phyloP scores from a whole-genome alignment of 2,113 vertebrate genomes.

The Orthonyx spaldingii region DNA sequence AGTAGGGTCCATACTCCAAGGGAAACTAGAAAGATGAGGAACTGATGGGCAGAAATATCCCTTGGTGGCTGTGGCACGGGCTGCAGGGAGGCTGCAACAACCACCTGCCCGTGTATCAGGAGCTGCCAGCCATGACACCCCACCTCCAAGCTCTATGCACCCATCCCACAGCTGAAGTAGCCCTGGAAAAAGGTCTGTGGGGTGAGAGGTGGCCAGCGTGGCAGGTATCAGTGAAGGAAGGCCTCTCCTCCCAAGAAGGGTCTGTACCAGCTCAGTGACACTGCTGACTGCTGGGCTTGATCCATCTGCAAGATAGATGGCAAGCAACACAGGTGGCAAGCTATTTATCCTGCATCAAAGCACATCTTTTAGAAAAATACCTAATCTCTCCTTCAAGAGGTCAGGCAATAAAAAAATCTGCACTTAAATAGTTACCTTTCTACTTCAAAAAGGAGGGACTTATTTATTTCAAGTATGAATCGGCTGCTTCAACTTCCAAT shows the following conservation, averaged over 20 bases:
- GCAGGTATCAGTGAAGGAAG: background rate
- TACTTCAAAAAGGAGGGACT: background rate
- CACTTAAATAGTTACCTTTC: background rate
- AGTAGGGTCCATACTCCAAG: background rate
- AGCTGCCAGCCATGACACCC: background rate
- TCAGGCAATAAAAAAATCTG: background rate
- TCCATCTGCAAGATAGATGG: background rate
- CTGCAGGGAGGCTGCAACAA: background rate
- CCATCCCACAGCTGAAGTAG: background rate
- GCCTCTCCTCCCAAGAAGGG: background rate
- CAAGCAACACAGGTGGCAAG: background rate
- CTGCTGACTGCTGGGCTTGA: background rate
- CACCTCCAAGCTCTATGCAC: background rate
- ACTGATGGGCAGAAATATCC: background rate
- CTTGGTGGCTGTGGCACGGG: background rate
- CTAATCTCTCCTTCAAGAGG: background rate
- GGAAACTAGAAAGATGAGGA: background rate
- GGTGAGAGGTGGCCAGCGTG: background rate
- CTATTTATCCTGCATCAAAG: background rate
- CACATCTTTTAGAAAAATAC: background rate
- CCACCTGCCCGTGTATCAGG: background rate
- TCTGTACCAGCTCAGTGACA: background rate
- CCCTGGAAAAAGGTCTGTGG: background rate
- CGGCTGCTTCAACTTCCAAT: background rate
- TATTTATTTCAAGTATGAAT: background rate